Evolutionary conservation across 2,888 invertebrate genomes (phyloP).

Genomic region (Oegoconia quadripuncta): DNA sequence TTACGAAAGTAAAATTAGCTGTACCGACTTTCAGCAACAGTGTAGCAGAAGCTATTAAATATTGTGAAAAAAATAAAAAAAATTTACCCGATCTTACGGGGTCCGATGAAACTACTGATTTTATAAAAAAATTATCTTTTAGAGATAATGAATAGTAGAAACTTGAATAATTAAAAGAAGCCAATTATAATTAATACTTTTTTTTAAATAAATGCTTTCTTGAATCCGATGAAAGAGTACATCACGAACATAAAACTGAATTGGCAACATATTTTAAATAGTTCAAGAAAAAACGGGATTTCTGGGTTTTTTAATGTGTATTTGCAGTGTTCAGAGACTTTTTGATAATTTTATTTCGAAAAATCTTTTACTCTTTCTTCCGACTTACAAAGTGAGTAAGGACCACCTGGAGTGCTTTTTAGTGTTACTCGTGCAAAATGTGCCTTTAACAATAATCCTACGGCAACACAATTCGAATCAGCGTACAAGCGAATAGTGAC

Average conservation of each 20-base stretch:
- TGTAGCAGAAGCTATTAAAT: slow-evolving; percentile 14
- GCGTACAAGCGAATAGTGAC: slow-evolving; percentile 1
- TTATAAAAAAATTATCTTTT: slow-evolving; percentile 18
- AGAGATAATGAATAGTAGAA: slow-evolving; percentile 16
- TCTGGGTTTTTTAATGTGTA: slow-evolving; percentile 7
- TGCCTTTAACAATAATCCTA: slow-evolving; percentile 16
- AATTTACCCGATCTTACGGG: too few species aligned
- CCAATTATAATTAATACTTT: neutral
- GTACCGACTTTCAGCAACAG: slow-evolving; percentile 6
- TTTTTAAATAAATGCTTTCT: slow-evolving; percentile 6
- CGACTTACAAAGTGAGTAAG: slow-evolving; percentile 12
- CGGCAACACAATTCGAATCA: slow-evolving; percentile 6
- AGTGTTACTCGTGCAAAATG: slow-evolving; percentile 8
- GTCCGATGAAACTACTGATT: slow-evolving; percentile 10
- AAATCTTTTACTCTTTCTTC: too few species aligned
- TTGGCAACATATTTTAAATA: slow-evolving; percentile 1
- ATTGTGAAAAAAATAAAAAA: slow-evolving; percentile 17
- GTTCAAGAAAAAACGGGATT: slow-evolving; percentile 6
- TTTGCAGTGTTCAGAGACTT: too few species aligned
- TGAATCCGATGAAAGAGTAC: too few species aligned
- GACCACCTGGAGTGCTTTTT: slow-evolving; percentile 14
- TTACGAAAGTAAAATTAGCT: slow-evolving; percentile 7
- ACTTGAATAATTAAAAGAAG: slow-evolving; percentile 2
- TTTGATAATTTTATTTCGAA: too few species aligned
- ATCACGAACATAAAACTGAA: too few species aligned